Evolutionary conservation across 2,888 invertebrate species (phyloP).

Genomic region (Cerastis rubricosa): DNA sequence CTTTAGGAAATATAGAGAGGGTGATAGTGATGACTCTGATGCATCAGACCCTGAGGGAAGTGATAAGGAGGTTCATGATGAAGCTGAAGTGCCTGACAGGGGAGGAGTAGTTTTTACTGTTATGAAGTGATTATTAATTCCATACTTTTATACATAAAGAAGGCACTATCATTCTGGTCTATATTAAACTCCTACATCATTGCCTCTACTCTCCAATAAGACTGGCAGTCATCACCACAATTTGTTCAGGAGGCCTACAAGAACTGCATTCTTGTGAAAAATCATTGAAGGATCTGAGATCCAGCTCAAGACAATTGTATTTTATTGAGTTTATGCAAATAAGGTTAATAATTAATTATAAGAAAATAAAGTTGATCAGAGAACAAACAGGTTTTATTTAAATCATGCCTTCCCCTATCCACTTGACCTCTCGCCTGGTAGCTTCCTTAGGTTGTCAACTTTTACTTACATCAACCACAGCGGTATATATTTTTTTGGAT

Average conservation of each 20-base stretch:
- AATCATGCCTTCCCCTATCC: background rate
- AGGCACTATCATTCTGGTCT: background rate
- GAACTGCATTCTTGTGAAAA: background rate
- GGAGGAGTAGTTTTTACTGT: slow-evolving; percentile 90
- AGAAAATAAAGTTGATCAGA: slow-evolving; percentile 32
- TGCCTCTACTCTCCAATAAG: background rate
- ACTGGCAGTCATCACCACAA: background rate
- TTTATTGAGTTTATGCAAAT: slow-evolving; percentile 17
- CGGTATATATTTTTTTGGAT: background rate
- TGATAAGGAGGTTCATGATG: slow-evolving; percentile 90
- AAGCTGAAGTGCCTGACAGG: slow-evolving; percentile 91
- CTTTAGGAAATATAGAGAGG: slow-evolving; percentile 83
- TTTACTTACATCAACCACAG: background rate
- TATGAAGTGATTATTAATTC: slow-evolving; percentile 76
- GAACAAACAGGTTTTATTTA: slow-evolving; percentile 9
- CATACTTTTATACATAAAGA: background rate
- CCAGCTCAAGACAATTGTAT: background rate
- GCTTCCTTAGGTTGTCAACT: background rate
- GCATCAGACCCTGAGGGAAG: slow-evolving; percentile 85
- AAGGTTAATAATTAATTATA: slow-evolving; percentile 6
- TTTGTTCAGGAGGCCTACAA: background rate
- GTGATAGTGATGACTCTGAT: slow-evolving; percentile 81
- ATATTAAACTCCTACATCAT: background rate
- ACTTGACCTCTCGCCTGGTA: background rate
- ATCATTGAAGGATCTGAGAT: slow-evolving; percentile 1